Evolutionary conservation across 1,140 invertebrate genomes (phyloP), one percentile per base, ranked within the genome.

Genomic region (Leptinotarsa defecta): DNA sequence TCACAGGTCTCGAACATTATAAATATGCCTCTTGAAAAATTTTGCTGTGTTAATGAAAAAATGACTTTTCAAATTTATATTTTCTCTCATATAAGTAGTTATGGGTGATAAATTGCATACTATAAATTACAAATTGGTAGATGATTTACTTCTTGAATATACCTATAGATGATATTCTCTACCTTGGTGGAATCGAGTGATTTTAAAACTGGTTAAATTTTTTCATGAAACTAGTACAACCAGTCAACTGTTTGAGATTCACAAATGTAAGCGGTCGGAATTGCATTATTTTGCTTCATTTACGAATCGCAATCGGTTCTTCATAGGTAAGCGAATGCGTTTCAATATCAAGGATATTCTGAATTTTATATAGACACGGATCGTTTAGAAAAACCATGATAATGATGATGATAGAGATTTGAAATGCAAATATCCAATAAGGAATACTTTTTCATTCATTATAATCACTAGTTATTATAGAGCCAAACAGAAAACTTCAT

Each of bases 201-300:
- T 19, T 15, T 68, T 34, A 15, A 69, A 76, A 76, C 75, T 68
- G 71, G 75, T 76, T 76, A n/a, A 20, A 43, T 69, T 76, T 76
- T 76, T 76, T 73, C 11, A 71, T 24, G 69, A 71, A 68, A 73
- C 63, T 57, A 73, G 70, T 61, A 20, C 49, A 76, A 68, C 71
- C 75, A 76, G 70, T 73, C 70, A 61, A 67, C 70, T 75, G 57
- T 70, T 22, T 62, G 67, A 48, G 43, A 68, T 48, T 43, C 67
- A 67, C 20, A 24, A 24, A 22, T 15, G 20, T 67, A 22, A 20
- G 20, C 22, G 20, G 20, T 67, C 22, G 24, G 22, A 67, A 67
- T 20, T 67, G 27, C 27, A 57, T 67, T 67, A 67, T n/a, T 67
- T 24, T 67, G 19, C 64, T 24, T 34, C 64, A 24, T 67, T 67